phyloP scores from a whole-genome alignment of 2,797 vertebrate species.

The Gymnothorax reevesii region DNA sequence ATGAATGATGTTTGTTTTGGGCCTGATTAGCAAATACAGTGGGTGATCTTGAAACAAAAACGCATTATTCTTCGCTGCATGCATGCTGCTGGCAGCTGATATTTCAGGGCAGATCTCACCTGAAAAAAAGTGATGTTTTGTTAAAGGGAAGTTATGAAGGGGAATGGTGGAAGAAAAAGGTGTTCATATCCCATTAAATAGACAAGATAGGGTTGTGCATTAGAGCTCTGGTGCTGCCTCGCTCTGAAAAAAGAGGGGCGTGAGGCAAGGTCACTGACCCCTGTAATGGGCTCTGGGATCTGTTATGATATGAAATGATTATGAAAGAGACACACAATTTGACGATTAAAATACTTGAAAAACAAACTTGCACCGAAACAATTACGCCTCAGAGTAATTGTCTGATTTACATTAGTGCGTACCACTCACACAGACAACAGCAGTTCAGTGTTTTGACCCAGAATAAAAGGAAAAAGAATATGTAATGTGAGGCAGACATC shows the following conservation, averaged over 20 bases:
- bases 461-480: neutral
- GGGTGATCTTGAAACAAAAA: neutral
- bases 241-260: neutral
- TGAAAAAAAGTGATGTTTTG: constrained; percentile 14
- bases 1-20: neutral
- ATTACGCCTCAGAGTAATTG: constrained; percentile 6
- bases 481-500: constrained; percentile 19
- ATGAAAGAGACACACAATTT: constrained; percentile 13
- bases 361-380: constrained; percentile 27
- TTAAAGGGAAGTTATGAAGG: constrained; percentile 3
- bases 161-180: neutral
- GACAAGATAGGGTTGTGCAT: constrained; percentile 12
- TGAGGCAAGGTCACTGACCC: neutral
- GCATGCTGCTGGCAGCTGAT: neutral
- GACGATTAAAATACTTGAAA: constrained; percentile 25
- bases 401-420: constrained; percentile 21
- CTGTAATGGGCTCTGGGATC: constrained; percentile 19
- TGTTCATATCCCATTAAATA: constrained; percentile 25
- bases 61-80: neutral
- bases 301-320: constrained; percentile 20
- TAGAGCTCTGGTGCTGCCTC: neutral
- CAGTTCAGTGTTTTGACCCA: constrained; percentile 16
- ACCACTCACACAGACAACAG: constrained; percentile 26
- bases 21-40: neutral
- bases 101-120: neutral